Evolutionary conservation across 2,888 invertebrate species (phyloP).

Genomic region (Theodoxus fluviatilis): DNA sequence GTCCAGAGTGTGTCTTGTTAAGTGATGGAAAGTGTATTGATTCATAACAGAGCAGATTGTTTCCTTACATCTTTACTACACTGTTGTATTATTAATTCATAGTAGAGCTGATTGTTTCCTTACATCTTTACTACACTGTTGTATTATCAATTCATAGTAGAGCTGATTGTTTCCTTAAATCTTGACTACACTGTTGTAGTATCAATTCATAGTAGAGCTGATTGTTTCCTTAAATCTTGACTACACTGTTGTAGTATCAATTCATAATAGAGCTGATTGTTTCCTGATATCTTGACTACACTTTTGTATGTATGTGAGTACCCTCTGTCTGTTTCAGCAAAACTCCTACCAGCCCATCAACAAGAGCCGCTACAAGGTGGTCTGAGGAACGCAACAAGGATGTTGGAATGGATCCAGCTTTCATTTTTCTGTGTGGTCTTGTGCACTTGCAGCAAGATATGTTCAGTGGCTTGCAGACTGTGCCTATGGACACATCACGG

Average conservation of each 20-base stretch:
- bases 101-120: no score
- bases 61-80: no score
- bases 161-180: neutral
- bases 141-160: neutral
- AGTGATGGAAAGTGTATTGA: no score
- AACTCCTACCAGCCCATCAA: slow-evolving; percentile 71
- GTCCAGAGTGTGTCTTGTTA: no score
- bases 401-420: neutral
- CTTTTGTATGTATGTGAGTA: slow-evolving; percentile 5
- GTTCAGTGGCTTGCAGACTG: no score
- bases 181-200: no score
- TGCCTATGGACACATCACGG: no score
- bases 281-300: neutral
- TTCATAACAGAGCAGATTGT: no score
- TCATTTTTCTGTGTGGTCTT: neutral
- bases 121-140: no score
- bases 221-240: neutral
- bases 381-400: slow-evolving; percentile 67
- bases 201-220: neutral
- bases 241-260: neutral
- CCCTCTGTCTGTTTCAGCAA: slow-evolving; percentile 62
- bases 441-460: neutral
- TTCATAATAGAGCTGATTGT: neutral
- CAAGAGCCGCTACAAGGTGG: slow-evolving; percentile 92
- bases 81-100: no score